Evolutionary conservation across 2,888 invertebrate genomes (phyloP).

Genomic region (Drosophila neotestacea): DNA sequence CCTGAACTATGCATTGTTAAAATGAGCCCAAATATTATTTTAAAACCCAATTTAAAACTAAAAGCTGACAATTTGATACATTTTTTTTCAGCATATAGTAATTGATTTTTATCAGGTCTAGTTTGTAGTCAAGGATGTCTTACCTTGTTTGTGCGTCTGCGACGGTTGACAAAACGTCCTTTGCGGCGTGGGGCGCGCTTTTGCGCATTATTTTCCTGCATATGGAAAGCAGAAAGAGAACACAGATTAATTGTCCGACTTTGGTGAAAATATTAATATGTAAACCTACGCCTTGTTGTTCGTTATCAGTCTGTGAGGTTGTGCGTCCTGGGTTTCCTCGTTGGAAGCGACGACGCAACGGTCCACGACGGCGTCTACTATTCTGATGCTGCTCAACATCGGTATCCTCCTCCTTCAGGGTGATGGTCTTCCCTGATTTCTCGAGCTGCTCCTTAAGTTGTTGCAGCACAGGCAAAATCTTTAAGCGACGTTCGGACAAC

Average conservation of each 20-base stretch:
- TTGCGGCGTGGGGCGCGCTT: slow-evolving; percentile 78
- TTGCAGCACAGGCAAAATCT: slow-evolving; percentile 90
- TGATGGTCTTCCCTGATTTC: slow-evolving; percentile 88
- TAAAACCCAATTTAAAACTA: too few species aligned
- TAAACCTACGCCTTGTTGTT: slow-evolving; percentile 77
- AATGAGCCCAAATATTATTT: too few species aligned
- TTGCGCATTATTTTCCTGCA: slow-evolving; percentile 66
- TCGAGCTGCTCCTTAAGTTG: slow-evolving; percentile 89
- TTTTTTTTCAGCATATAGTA: too few species aligned
- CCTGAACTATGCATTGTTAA: too few species aligned
- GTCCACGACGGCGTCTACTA: slow-evolving; percentile 84
- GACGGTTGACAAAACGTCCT: slow-evolving; percentile 79
- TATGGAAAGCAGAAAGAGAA: background rate
- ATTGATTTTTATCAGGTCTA: too few species aligned
- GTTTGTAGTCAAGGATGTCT: background rate
- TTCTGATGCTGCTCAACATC: slow-evolving; percentile 88
- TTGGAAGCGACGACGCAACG: slow-evolving; percentile 84
- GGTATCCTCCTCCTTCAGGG: slow-evolving; percentile 89
- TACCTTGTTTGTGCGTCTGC: slow-evolving; percentile 83
- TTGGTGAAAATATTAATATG: too few species aligned
- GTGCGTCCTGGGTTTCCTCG: slow-evolving; percentile 86
- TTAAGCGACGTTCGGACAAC: slow-evolving; percentile 90
- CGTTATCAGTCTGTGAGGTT: slow-evolving; percentile 82
- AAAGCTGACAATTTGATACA: too few species aligned
- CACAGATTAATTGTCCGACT: too few species aligned